Base-by-base conservation (phyloP, 2,113 vertebrate species). In the Cebidichthys violaceus region DNA sequence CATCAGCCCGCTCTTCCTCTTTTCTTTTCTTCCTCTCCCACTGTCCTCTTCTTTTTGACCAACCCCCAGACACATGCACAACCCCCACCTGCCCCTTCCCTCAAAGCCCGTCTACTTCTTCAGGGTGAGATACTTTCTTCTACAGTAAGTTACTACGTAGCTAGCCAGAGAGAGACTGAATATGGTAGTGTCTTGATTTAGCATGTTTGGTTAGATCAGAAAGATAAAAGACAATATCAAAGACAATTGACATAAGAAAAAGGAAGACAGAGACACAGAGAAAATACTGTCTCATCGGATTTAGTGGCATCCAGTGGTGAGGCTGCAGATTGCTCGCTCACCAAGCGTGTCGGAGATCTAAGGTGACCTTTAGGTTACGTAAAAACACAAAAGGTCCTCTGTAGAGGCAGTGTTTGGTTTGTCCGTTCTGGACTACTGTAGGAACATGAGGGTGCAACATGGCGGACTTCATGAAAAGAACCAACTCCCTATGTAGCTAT, bases 41-140 rank as follows among this genome's bases (percentile, higher is more conserved):
- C 82, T 80, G 80, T 82, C n/a, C 67, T 81, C 69, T 75, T 78
- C 74, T 67, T 68, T 85, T 66, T 41, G 37, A 71, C 77, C 88
- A 82, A 50, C 73, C 78, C 77, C 82, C 77, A 72, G 75, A 75
- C 39, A 64, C 45, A 70, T 11, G 43, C 52, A 68, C 75, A 52
- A 37, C 68, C n/a, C 68, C 72, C 83, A 62, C 79, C 70, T 45
- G 62, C 65, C 35, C 65, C 52, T 14, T 43, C 29, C 45, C 70
- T 9, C 37, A 39, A 6, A 14, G 70, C 35, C 24, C 47, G 35
- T 62, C 43, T 61, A 3, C 76, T 33, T n/a, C 31, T 17, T 11
- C 27, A 20, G 15, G 52, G 10, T 35, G 5, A 1, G 2, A 59
- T 41, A 24, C 27, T 18, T 9, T 50, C 24, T 24, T 27, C 22